These are phyloP conservation scores for Doris montereyensis DNA, from an alignment of 2,888 invertebrate species.

Conservation along the genomic window DNA sequence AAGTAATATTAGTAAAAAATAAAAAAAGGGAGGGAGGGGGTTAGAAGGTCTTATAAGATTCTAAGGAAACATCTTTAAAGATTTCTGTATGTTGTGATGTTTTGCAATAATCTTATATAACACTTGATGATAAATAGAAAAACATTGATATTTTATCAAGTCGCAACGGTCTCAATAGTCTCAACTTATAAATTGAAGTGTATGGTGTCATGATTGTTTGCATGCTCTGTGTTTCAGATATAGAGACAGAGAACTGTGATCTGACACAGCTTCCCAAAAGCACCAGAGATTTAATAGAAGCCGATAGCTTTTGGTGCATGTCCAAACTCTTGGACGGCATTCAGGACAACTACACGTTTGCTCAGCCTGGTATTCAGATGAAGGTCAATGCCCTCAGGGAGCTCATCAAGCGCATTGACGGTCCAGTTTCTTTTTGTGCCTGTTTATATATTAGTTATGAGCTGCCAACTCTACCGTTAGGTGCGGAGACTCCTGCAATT, in stretches of 20 bases:
- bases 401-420: conserved; percentile 94
- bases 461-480: no score
- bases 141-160: no score
- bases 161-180: no score
- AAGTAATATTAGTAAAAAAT: no score
- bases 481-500: no score
- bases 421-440: conserved; percentile 72
- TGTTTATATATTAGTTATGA: background rate
- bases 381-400: conserved; percentile 97
- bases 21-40: no score
- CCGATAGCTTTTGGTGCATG: conserved; percentile 99
- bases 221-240: conserved; percentile 73
- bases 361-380: conserved; percentile 98
- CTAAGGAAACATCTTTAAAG: no score
- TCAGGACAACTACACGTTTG: conserved; percentile 99
- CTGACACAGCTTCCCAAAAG: conserved; percentile 85
- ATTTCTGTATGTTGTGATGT: no score
- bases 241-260: conserved; percentile 90
- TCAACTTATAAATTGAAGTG: background rate
- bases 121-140: no score
- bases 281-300: conserved; percentile 90
- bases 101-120: no score
- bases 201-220: background rate
- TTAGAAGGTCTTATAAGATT: no score
- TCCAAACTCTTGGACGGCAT: conserved; percentile 98